phyloP scores from a whole-genome alignment of 2,797 vertebrate species.

The Darevskia nairensis region DNA sequence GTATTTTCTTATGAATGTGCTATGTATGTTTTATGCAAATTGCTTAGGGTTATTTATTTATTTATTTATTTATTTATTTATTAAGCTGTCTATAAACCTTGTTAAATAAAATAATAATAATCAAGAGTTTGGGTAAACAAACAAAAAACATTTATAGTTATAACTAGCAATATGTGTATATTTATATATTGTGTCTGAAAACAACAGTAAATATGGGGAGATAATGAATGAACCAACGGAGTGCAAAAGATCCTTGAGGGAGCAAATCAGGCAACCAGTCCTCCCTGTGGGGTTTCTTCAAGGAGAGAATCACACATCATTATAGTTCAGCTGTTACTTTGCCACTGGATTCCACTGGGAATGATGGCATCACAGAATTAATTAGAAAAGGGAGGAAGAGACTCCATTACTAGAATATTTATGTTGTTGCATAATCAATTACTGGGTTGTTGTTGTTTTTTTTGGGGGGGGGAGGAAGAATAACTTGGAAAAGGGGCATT shows the following conservation, averaged over 20 bases:
- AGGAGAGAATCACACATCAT: background rate
- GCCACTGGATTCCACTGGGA: background rate
- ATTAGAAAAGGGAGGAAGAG: too few species aligned
- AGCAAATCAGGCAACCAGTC: background rate
- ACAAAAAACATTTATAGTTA: too few species aligned
- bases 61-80: too few species aligned
- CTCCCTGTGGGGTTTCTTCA: background rate
- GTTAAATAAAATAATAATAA: too few species aligned
- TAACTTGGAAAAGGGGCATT: background rate
- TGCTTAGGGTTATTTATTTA: too few species aligned
- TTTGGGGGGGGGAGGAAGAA: background rate
- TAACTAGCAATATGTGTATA: too few species aligned
- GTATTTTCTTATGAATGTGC: too few species aligned
- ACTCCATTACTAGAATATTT: background rate
- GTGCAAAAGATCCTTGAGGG: background rate
- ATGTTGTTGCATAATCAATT: background rate
- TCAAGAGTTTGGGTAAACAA: too few species aligned
- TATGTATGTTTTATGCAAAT: too few species aligned
- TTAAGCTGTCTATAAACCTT: too few species aligned
- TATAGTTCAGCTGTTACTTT: background rate
- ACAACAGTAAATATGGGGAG: background rate
- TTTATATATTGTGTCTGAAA: background rate
- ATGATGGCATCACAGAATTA: background rate
- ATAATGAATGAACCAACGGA: background rate
- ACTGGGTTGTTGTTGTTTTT: background rate